Base-by-base conservation (phyloP, 2,888 invertebrate species). In the Cephus rjabovi region DNA sequence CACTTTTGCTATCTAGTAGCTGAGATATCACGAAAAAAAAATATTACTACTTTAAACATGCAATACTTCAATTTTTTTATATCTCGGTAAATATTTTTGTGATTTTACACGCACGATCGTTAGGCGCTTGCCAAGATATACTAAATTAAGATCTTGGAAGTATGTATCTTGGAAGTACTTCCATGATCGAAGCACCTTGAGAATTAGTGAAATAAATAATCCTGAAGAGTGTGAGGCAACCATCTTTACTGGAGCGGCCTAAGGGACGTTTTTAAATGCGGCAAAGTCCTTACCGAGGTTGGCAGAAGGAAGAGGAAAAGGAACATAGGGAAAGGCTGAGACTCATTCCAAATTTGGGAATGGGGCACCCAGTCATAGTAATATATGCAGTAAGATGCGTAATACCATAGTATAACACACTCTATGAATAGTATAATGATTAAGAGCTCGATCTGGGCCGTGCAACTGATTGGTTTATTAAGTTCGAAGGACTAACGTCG, bases 401-500 rank as follows among this genome's bases (percentile, higher is more conserved):
- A 56, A 56, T 56, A 23, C 56, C 56, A 23, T 56, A 56, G 56
- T 56, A 23, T 56, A 15, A 56, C 23, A 56, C 15, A 23, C 56
- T 6, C 56, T 56, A 56, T 56, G 40, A 56, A 56, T 56, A 56
- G 23, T 56, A 56, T 40, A 15, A 40, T 23, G 40, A 56, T 56
- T 23, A 56, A 56, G 23, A 23, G 56, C 23, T 56, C 56, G 56
- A 56, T 56, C 56, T 56, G 23, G 56, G 56, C 23, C 9, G 23
- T 56, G 56, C 56, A 56, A 23, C 23, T 56, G 56, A 56, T 56
- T 56, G 56, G 23, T 23, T 56, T 56, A 56, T 56, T 23, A 34
- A 31, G 34, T 33, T 71, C 75, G 75, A 76, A 78, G 56, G 69
- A 78, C 73, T 78, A 78, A 76, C 71, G 75, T 73, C 70, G 37